These are phyloP conservation scores for Oryzias melastigma DNA, from an alignment of 2,113 vertebrate species.

Conservation along the genomic window DNA sequence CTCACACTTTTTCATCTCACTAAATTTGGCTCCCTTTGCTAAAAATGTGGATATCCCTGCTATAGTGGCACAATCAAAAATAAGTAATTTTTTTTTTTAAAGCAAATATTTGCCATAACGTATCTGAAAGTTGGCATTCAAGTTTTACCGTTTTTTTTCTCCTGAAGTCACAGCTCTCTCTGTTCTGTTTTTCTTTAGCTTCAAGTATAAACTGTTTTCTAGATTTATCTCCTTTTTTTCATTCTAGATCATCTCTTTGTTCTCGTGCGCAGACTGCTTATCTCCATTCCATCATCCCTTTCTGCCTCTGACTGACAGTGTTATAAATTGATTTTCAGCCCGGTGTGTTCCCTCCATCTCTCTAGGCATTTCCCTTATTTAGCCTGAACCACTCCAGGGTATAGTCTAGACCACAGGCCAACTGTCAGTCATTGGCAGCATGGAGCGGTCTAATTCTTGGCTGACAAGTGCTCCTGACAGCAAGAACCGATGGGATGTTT, in stretches of 20 bases:
- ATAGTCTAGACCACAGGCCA: constrained; percentile 67
- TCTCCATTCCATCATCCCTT: constrained; percentile 37
- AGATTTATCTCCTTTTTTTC: too few relatives aligned
- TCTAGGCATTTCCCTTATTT: constrained; percentile 71
- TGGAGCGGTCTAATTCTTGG: constrained; percentile 72
- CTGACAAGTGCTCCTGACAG: constrained; percentile 69
- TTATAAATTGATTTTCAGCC: constrained; percentile 75
- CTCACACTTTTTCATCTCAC: too few relatives aligned
- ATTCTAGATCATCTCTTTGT: not conserved
- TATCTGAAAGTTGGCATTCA: constrained; percentile 10
- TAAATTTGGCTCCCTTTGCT: too few relatives aligned
- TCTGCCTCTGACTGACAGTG: constrained; percentile 64
- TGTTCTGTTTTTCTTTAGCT: not conserved
- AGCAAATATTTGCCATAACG: constrained; percentile 14
- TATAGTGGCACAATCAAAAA: too few relatives aligned
- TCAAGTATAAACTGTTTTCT: too few relatives aligned
- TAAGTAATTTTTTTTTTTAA: too few relatives aligned
- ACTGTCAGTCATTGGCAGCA: constrained; percentile 66
- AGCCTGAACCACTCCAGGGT: constrained; percentile 70
- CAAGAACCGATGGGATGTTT: constrained; percentile 61
- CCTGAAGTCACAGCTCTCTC: not conserved
- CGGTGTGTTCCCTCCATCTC: constrained; percentile 66
- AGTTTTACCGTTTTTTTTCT: constrained; percentile 24
- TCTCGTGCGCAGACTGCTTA: constrained; percentile 23
- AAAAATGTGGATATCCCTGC: not conserved